These are phyloP conservation scores for Plutella xylostella DNA, from an alignment of 2,888 invertebrate species.

Conservation along the genomic window DNA sequence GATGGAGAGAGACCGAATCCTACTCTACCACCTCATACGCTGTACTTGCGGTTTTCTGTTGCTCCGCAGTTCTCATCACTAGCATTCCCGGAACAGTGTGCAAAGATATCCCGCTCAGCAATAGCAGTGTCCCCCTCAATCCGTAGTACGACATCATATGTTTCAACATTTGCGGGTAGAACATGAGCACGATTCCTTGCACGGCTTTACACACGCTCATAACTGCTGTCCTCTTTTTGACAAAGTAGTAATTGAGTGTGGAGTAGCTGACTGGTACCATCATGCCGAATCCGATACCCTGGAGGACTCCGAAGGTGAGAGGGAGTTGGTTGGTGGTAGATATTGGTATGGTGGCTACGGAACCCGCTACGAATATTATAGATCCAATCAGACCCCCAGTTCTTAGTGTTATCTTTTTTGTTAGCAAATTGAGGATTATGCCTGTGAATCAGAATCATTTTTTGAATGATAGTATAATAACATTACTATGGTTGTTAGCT, in stretches of 20 bases:
- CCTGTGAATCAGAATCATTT: conserved; percentile 49
- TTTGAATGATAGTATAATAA: too few relatives aligned
- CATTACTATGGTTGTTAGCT: too few relatives aligned
- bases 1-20: too few relatives aligned
- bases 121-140: conserved; percentile 71
- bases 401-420: conserved; percentile 64
- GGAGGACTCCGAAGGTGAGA: conserved; percentile 65
- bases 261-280: conserved; percentile 73
- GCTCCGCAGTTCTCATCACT: conserved; percentile 59
- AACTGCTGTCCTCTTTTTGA: conserved; percentile 68
- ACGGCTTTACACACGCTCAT: conserved; percentile 73
- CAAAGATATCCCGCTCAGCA: conserved; percentile 70
- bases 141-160: conserved; percentile 63
- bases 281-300: conserved; percentile 74
- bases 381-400: conserved; percentile 70
- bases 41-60: conserved; percentile 48
- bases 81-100: conserved; percentile 71
- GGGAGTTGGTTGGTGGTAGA: conserved; percentile 67
- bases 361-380: conserved; percentile 56
- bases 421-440: conserved; percentile 65
- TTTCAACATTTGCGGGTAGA: conserved; percentile 69
- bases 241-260: conserved; percentile 73
- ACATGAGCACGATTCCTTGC: conserved; percentile 68
- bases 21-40: too few relatives aligned
- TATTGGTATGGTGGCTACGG: conserved; percentile 64